Conservation (phyloP, 2,113 vertebrate genomes). For the Columba janthina region DNA sequence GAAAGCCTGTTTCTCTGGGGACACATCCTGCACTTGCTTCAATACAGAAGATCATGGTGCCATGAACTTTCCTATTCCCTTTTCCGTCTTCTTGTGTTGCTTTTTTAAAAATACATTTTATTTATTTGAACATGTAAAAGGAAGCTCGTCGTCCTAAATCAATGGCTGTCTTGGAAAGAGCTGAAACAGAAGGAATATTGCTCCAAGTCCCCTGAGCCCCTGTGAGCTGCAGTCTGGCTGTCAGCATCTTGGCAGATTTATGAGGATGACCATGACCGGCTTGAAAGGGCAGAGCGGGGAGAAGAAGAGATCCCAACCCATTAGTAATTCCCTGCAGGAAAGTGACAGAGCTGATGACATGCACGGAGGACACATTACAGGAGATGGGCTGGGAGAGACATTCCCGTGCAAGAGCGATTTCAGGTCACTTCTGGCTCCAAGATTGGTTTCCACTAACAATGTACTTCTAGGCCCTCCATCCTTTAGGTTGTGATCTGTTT, state of each 20-base stretch:
- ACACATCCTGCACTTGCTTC: neutral
- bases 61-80: neutral
- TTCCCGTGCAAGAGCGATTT: slow-evolving; percentile 61
- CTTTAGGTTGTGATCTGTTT: neutral
- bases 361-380: slow-evolving; percentile 51
- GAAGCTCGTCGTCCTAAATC: slow-evolving; percentile 39
- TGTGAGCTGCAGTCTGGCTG: slow-evolving; percentile 53
- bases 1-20: slow-evolving; percentile 12
- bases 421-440: slow-evolving; percentile 23
- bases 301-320: slow-evolving; percentile 58
- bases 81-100: neutral
- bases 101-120: neutral
- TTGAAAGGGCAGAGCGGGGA: slow-evolving; percentile 56
- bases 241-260: slow-evolving; percentile 70
- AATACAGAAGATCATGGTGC: neutral
- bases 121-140: neutral
- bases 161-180: slow-evolving; percentile 33
- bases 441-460: slow-evolving; percentile 24
- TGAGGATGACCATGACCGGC: slow-evolving; percentile 40
- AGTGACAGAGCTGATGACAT: slow-evolving; percentile 56
- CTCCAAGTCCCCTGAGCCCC: slow-evolving; percentile 52
- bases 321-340: slow-evolving; percentile 69
- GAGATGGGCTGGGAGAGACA: slow-evolving; percentile 31
- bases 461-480: neutral
- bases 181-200: slow-evolving; percentile 67